Evolutionary conservation across 2,888 invertebrate species (phyloP).

Genomic region (Habroteleia sp.): DNA sequence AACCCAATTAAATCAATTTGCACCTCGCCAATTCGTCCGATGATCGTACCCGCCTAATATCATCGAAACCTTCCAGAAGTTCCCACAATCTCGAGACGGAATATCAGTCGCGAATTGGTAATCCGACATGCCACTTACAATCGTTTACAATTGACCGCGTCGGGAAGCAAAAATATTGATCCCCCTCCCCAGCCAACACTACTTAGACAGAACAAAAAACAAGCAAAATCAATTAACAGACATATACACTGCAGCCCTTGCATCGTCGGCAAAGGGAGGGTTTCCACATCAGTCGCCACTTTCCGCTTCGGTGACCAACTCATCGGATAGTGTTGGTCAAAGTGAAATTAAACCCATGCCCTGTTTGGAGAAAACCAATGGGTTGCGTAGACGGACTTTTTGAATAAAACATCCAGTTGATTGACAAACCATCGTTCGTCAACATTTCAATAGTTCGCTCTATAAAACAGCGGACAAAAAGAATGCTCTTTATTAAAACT

Average conservation of each 20-base stretch:
- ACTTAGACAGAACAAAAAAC: constrained; percentile 69
- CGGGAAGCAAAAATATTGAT: too few species aligned
- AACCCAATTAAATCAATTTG: constrained; percentile 42
- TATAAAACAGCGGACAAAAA: constrained; percentile 22
- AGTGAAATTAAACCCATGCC: constrained; percentile 76
- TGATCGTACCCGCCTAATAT: too few species aligned
- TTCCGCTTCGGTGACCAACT: constrained; percentile 73
- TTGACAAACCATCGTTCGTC: constrained; percentile 60
- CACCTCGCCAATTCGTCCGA: constrained; percentile 35
- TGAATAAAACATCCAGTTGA: constrained; percentile 64
- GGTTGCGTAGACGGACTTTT: constrained; percentile 62
- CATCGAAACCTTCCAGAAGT: constrained; percentile 51
- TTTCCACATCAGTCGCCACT: constrained; percentile 71
- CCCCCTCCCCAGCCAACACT: constrained; percentile 61
- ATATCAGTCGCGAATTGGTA: constrained; percentile 29
- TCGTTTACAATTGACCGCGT: too few species aligned
- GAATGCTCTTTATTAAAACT: constrained; percentile 31
- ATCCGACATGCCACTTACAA: constrained; percentile 1
- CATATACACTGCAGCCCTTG: constrained; percentile 58
- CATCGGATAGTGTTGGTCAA: constrained; percentile 74
- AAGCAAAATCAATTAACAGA: constrained; percentile 69
- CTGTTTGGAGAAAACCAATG: constrained; percentile 69
- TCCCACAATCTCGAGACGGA: constrained; percentile 34
- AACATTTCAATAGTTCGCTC: constrained; percentile 54
- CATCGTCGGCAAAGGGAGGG: constrained; percentile 55